Base-by-base conservation (phyloP, 2,888 invertebrate genomes). In the Sminthurides aquaticus region DNA sequence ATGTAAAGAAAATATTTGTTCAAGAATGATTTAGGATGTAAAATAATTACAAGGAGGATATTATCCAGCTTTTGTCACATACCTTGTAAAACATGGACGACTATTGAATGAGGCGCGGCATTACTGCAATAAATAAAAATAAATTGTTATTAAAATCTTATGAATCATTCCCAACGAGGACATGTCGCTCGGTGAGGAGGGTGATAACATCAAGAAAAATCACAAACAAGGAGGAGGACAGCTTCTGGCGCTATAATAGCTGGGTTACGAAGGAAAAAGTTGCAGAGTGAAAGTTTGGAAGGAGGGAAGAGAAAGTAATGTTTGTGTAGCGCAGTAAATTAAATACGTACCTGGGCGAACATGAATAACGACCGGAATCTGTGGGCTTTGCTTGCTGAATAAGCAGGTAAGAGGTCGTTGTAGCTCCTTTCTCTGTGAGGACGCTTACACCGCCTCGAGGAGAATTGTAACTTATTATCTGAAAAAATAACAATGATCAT, bases 381-480 rank as follows among this genome's bases (percentile, higher is more conserved):
- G 89, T 84, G 64, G 90, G 88, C 78, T 86, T 85, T 63, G 92
- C 92, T 79, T 87, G 87, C 81, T 91, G 91, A 77, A 93, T 91
- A 76, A 93, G 84, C 74, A 94, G 84, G 80, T 90, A 91, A 74
- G 91, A 91, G 73, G 90, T 89, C 72, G 93, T 92, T 64, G 88
- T 91, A 80, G 91, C 90, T 60, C 92, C 91, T 78, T 91, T 90
- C 80, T 91, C 91, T 66, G 91, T 92, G 72, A 92, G 88, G 64
- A 93, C 91, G 69, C 90, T 91, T 57, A 94, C 91, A 59, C 93
- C 93, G 60, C 93, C 93, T 75, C 93, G 84, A 63, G 88, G 87
- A 66, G 92, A 91, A 79, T 93, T 92, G 82, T 93, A 94, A 84
- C 90, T 93, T 81, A 94, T 93, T 80, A 93, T 92, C 92, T 93